Conservation (phyloP, 2,113 vertebrate species). For the Sakesphorus luctuosus region DNA sequence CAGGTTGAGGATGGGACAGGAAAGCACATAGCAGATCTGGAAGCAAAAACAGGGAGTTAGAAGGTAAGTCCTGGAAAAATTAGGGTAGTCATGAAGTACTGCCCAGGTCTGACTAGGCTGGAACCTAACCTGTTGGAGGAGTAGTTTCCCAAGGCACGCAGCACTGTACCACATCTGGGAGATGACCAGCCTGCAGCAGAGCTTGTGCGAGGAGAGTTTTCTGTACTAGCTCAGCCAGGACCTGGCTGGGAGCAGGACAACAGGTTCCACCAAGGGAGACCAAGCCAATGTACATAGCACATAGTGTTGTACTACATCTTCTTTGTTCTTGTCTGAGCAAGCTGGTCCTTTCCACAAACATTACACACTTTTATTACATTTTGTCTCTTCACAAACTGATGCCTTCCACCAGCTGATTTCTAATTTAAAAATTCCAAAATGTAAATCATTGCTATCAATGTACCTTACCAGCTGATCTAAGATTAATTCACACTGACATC, state of each 20-base stretch:
- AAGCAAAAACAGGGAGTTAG: neutral
- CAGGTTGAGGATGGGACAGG: neutral
- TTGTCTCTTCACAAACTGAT: neutral
- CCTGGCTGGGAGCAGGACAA: neutral
- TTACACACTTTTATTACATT: neutral
- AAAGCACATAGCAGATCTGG: neutral
- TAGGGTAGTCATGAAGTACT: neutral
- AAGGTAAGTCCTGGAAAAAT: neutral
- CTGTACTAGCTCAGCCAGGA: neutral
- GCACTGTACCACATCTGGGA: neutral
- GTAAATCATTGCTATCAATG: neutral
- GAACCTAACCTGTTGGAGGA: neutral
- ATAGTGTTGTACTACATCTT: rapidly evolving
- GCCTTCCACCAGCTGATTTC: neutral
- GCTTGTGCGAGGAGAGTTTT: neutral
- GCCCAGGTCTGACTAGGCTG: neutral
- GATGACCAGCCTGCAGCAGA: neutral
- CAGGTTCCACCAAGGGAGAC: neutral
- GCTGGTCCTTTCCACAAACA: neutral
- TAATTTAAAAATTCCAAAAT: neutral
- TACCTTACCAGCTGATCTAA: neutral
- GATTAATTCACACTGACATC: neutral
- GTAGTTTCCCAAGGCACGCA: neutral
- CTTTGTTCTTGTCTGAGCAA: neutral
- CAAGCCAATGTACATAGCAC: rapidly evolving